Base-by-base conservation (phyloP, 2,797 vertebrate genomes). In the Calcarius lapponicus region DNA sequence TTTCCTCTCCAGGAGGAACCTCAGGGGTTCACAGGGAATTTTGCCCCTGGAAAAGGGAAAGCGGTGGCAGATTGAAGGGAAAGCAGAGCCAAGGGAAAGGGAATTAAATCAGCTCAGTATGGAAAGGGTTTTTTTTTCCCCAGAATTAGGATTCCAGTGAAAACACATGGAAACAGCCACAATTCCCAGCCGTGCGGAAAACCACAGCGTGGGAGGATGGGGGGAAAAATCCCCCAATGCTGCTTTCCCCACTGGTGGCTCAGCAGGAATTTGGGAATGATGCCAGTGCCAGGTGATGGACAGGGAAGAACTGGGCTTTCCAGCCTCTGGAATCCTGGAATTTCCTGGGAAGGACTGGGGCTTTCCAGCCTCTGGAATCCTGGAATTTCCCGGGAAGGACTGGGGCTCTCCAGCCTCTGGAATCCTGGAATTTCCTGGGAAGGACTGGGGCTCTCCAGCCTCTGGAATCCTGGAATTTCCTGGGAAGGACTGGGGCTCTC, bases 131-230 rank as follows among this genome's bases (percentile, higher is more conserved):
- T 24, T 45, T 83, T 61, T 14, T 61, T 14, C 7, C 29, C 73
- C 86, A 56, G 78, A 79, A 87, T 94, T 58, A 86, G 17, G 90
- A 90, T 69, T 79, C 82, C 72, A 86, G 69, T 50, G 88, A 64
- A 94, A 96, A 85, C 93, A 94, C 84, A 60, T 40, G 87, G 88
- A 86, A 92, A 66, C 10, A 48, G 56, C 80, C 70, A 17, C 90
- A 36, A 69, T 92, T 94, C 94, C 88, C 88, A 93, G 67, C 4
- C 51, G n/a, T 34, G 79, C 21, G 3, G 76, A 65, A 94, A 95
- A 75, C 51, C 92, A 25, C 73, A 2, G 61, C 6, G 42, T 51
- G 57, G 74, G 88, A 92, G 53, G 34, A 31, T n/a, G 36, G 9
- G n/a, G n/a, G 5, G 21, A 3, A 19, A 18, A 32, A 28, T 53